Evolutionary conservation across 92 coral and sea anemone species (phyloP).

Genomic region (Epizoanthus stellaris): DNA sequence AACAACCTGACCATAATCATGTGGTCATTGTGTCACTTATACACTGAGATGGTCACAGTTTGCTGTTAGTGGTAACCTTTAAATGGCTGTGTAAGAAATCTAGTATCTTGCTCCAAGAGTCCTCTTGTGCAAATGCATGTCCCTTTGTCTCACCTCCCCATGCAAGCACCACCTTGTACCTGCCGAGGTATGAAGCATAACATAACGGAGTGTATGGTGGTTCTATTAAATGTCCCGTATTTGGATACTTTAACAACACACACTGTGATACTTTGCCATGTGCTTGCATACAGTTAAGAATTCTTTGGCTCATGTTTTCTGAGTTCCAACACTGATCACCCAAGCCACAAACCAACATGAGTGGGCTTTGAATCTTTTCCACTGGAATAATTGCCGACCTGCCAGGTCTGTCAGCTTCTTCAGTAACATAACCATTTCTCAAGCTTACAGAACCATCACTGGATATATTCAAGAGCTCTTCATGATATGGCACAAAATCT

Average conservation of each 20-base stretch:
- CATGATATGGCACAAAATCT: background rate
- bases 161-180: background rate
- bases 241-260: slow-evolving; percentile 58
- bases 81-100: slow-evolving; percentile 51
- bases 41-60: background rate
- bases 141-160: slow-evolving; percentile 74
- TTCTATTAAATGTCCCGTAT: slow-evolving; percentile 79
- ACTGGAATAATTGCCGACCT: slow-evolving; percentile 58
- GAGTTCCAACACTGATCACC: slow-evolving; percentile 45
- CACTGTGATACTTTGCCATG: slow-evolving; percentile 62
- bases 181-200: slow-evolving; percentile 42
- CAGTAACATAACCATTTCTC: slow-evolving; percentile 1
- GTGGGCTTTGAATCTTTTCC: slow-evolving; percentile 58
- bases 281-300: slow-evolving; percentile 50
- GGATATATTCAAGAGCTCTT: background rate
- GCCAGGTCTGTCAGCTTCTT: slow-evolving; percentile 26
- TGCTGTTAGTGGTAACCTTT: background rate
- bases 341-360: slow-evolving; percentile 55
- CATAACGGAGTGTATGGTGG: slow-evolving; percentile 70
- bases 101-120: slow-evolving; percentile 66
- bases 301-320: slow-evolving; percentile 31
- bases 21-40: too few species aligned
- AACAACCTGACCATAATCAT: too few species aligned
- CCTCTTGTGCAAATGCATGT: slow-evolving; percentile 69
- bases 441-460: slow-evolving; percentile 36